These are phyloP conservation scores for Sebastes minor DNA, from an alignment of 2,797 vertebrate genomes.

Conservation along the genomic window DNA sequence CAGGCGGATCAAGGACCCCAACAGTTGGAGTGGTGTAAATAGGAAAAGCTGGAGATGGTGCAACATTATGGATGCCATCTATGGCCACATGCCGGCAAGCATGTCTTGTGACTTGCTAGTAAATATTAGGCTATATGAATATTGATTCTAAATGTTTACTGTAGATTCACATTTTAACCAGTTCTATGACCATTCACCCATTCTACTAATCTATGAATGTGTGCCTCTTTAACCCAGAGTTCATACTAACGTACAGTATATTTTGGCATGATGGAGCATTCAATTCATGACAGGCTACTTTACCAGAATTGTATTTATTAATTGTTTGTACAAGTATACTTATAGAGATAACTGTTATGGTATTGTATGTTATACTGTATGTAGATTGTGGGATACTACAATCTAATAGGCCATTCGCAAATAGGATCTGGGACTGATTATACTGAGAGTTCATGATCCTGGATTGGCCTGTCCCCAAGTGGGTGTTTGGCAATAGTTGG, in stretches of 20 bases:
- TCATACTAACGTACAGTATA: too few relatives aligned
- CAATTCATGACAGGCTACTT: too few relatives aligned
- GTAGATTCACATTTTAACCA: background rate
- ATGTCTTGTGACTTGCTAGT: background rate
- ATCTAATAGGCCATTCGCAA: background rate
- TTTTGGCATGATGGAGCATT: too few relatives aligned
- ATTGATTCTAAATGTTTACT: background rate
- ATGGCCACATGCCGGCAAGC: too few relatives aligned
- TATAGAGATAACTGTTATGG: background rate
- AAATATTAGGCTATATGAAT: background rate
- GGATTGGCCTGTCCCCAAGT: background rate
- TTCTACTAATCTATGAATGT: background rate
- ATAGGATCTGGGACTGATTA: background rate
- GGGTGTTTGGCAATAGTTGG: background rate
- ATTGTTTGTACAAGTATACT: too few relatives aligned
- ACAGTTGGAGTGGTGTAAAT: too few relatives aligned
- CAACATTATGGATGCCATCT: fast-evolving
- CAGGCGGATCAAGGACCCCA: too few relatives aligned
- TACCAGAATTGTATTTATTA: too few relatives aligned
- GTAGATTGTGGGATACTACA: background rate
- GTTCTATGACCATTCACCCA: background rate
- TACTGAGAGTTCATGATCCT: background rate
- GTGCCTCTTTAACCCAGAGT: background rate
- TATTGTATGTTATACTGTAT: background rate
- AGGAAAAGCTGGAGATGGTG: too few relatives aligned